These are phyloP conservation scores for Valencia hispanica DNA, from an alignment of 2,797 vertebrate species.

Conservation along the genomic window DNA sequence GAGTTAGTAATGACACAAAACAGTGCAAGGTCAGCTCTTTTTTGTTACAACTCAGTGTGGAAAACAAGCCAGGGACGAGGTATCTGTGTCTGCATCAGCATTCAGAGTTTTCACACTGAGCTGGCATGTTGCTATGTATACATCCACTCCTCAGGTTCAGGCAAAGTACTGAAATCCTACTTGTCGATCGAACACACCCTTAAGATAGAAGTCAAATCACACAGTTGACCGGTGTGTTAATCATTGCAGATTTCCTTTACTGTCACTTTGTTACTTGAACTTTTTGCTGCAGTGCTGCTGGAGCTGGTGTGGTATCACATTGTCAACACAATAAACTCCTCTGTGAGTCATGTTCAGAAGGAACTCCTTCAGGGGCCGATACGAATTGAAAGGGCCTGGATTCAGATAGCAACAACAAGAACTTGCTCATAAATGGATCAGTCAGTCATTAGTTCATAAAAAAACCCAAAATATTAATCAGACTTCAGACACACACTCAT, in stretches of 20 bases:
- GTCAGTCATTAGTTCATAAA: slow-evolving; percentile 10
- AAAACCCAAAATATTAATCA: not conserved
- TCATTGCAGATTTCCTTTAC: slow-evolving; percentile 14
- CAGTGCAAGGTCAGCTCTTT: slow-evolving; percentile 52
- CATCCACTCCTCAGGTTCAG: slow-evolving; percentile 17
- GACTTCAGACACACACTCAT: not conserved
- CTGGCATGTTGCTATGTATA: slow-evolving; percentile 32
- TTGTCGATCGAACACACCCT: slow-evolving; percentile 34
- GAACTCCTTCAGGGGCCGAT: not conserved
- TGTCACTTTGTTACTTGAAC: not conserved
- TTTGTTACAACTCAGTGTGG: slow-evolving; percentile 26
- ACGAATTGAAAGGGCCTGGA: not conserved
- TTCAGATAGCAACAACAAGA: not conserved
- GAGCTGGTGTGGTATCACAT: slow-evolving; percentile 13
- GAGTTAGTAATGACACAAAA: slow-evolving; percentile 56
- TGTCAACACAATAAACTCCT: slow-evolving; percentile 13
- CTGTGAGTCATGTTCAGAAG: slow-evolving; percentile 25
- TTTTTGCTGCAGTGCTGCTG: not conserved
- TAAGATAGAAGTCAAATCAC: slow-evolving; percentile 5
- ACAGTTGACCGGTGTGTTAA: not conserved
- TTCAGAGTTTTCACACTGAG: slow-evolving; percentile 22
- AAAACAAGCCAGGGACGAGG: slow-evolving; percentile 38
- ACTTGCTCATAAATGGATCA: not conserved
- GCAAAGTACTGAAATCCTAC: slow-evolving; percentile 14
- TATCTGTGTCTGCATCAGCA: slow-evolving; percentile 33